phyloP scores from a whole-genome alignment of 2,113 vertebrate species.

The Polyodon spathula region DNA sequence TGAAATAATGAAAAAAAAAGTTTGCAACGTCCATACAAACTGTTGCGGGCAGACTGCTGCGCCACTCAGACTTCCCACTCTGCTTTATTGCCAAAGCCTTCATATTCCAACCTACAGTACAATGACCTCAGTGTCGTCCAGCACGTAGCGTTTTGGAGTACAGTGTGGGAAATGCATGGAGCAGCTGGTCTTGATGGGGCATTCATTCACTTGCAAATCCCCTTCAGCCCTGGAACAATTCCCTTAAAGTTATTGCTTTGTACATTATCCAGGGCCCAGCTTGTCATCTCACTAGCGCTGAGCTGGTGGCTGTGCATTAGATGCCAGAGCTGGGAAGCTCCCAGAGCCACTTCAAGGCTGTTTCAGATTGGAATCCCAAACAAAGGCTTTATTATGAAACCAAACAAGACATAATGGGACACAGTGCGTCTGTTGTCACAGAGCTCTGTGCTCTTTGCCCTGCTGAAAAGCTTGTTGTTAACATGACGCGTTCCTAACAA shows the following conservation, averaged over 20 bases:
- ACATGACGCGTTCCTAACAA: too few relatives aligned
- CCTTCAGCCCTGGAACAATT: conserved; percentile 37
- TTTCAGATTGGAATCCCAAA: conserved; percentile 27
- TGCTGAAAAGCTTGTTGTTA: too few relatives aligned
- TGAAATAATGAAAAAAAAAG: too few relatives aligned
- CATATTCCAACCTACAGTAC: conserved; percentile 10
- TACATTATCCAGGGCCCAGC: background rate
- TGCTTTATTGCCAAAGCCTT: background rate
- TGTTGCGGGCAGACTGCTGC: too few relatives aligned
- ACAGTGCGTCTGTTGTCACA: background rate
- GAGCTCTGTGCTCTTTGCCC: too few relatives aligned
- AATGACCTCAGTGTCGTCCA: conserved; percentile 6
- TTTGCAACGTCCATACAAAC: too few relatives aligned
- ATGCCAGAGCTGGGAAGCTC: conserved; percentile 26
- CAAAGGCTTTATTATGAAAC: conserved; percentile 38
- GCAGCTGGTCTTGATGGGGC: conserved; percentile 27
- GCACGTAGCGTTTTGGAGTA: accelerated
- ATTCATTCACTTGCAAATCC: conserved; percentile 28
- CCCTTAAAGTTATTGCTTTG: conserved; percentile 29
- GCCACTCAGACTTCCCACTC: too few relatives aligned
- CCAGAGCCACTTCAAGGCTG: conserved; percentile 11
- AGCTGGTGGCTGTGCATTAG: background rate
- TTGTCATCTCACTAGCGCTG: conserved; percentile 19
- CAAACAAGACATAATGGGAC: conserved; percentile 27
- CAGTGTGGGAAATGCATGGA: conserved; percentile 11